Evolutionary conservation across 2,888 invertebrate genomes (phyloP), one percentile per base, ranked within the genome.

Genomic region (Alsophila aescularia): DNA sequence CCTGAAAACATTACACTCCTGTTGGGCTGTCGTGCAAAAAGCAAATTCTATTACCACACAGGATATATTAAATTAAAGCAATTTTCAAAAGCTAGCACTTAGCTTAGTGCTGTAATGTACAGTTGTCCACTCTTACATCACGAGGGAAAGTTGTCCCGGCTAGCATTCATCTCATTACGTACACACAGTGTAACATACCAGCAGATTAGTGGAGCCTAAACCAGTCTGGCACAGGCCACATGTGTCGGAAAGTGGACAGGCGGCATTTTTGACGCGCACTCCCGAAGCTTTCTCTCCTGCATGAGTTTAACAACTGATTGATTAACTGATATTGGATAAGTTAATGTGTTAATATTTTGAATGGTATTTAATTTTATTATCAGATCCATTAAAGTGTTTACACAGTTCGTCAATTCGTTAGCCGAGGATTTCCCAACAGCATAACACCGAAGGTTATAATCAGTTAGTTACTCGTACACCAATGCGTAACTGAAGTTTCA

Each of bases 211-310:
- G 66, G 61, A 65, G 64, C 69, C 69, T 69, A 73, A 83, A 84
- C 88, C 77, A 72, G 86, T 83, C 70, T 67, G 63, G 48, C 47
- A 41, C 50, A 43, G 67, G 74, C 75, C 77, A 78, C 66, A 72
- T 74, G 59, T 65, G 67, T 75, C 84, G 74, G 83, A 89, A 89
- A 89, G 88, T 79, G 69, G 81, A 67, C 72, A 62, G 69, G 77
- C 75, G 64, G 67, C 83, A 85, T 86, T 87, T 85, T 83, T 82
- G 77, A 60, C 69, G 56, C 72, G 79, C 86, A 81, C 86, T 77
- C 84, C 82, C 69, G 72, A 67, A 67, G 75, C 88, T 87, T 90
- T 89, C 88, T 77, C 85, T 75, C 62, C 64, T 39, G 34, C 40
- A 52, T 21, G 40, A 45, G 2, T 15, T 43, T 27, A 35, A 16